These are phyloP conservation scores for Lasaia peninsularis DNA, from an alignment of 1,140 invertebrate genomes.

Conservation along the genomic window DNA sequence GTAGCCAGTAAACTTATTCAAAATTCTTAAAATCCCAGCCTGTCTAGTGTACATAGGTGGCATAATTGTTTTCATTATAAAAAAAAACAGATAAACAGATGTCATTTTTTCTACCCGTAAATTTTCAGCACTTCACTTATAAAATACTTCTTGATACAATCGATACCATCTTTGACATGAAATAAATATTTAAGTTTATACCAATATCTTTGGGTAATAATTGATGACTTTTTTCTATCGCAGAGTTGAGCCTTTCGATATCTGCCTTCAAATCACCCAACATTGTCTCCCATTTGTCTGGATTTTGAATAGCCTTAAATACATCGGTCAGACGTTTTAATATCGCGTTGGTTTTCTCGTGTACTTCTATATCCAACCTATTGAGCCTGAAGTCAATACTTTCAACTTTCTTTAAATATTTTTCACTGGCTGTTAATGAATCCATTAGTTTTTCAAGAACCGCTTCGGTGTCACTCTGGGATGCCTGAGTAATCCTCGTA, in stretches of 20 bases:
- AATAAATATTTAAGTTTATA: constrained; percentile 2
- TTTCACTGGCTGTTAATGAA: constrained; percentile 59
- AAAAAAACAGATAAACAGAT: no score
- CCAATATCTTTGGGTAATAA: constrained; percentile 23
- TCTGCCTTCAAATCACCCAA: constrained; percentile 41
- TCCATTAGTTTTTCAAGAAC: constrained; percentile 64
- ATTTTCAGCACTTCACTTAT: neutral
- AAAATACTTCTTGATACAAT: no score
- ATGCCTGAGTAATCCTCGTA: constrained; percentile 35
- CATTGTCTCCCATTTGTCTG: constrained; percentile 38
- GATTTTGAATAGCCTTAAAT: constrained; percentile 34
- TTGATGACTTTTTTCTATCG: constrained; percentile 29
- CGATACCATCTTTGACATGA: neutral
- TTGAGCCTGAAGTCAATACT: constrained; percentile 65
- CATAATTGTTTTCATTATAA: no score
- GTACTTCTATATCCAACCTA: constrained; percentile 61
- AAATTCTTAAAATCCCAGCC: no score
- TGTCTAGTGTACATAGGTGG: no score
- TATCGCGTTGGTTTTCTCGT: constrained; percentile 62
- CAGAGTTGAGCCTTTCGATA: constrained; percentile 19
- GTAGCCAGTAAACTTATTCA: no score
- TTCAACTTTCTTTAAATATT: constrained; percentile 62
- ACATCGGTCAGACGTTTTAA: constrained; percentile 52
- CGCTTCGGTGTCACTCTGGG: constrained; percentile 42
- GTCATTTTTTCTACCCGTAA: no score